phyloP scores from a whole-genome alignment of 2,888 invertebrate species.

The Hemistola chrysoprasaria region DNA sequence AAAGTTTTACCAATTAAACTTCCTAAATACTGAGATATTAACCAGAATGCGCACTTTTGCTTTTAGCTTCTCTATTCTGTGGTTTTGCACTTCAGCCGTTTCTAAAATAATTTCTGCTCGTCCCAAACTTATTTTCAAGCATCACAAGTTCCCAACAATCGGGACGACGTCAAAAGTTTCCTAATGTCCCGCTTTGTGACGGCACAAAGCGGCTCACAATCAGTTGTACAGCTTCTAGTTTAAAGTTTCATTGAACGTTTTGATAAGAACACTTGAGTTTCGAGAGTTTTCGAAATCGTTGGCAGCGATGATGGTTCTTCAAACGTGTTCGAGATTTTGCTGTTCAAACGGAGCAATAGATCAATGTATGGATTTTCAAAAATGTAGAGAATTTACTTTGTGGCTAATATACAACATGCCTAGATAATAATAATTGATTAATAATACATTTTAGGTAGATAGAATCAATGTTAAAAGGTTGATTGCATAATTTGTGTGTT shows the following conservation, averaged over 20 bases:
- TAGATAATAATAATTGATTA: no score
- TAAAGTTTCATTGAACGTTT: conserved; percentile 49
- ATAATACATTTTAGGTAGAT: no score
- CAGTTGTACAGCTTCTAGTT: conserved; percentile 48
- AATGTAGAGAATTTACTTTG: no score
- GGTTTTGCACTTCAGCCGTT: conserved; percentile 1
- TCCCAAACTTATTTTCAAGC: conserved; percentile 15
- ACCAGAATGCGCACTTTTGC: no score
- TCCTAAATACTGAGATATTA: no score
- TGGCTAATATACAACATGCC: no score
- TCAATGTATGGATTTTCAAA: no score
- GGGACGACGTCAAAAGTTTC: conserved; percentile 53
- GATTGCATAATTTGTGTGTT: no score
- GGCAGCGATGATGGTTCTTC: conserved; percentile 5
- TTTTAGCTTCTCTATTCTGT: no score
- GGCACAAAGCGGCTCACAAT: conserved; percentile 38
- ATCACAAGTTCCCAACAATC: conserved; percentile 28
- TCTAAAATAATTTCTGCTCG: conserved; percentile 12
- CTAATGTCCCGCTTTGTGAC: conserved; percentile 58
- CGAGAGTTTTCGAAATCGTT: conserved; percentile 18
- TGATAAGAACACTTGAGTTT: conserved; percentile 30
- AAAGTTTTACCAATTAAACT: no score
- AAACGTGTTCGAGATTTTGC: conserved; percentile 7
- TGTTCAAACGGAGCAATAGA: no score
- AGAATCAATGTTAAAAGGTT: no score